phyloP scores from a whole-genome alignment of 2,797 vertebrate species.

The Erethizon dorsatum region DNA sequence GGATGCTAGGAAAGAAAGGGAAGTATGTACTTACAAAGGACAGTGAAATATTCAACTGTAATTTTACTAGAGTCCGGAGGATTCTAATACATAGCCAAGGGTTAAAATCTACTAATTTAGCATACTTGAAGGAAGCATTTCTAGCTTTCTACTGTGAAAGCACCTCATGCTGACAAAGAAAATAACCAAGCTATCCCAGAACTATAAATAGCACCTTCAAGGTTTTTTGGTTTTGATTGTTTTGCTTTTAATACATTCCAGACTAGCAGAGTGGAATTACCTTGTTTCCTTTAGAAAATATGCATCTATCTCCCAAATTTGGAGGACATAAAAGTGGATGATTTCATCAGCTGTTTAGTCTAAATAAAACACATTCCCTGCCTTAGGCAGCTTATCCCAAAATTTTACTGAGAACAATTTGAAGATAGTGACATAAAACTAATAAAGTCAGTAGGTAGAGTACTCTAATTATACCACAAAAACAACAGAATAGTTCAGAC shows the following conservation, averaged over 20 bases:
- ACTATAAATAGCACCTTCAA: background rate
- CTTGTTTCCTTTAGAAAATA: slow-evolving; percentile 63
- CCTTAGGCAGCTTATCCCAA: slow-evolving; percentile 58
- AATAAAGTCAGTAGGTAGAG: slow-evolving; percentile 63
- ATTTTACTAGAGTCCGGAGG: background rate
- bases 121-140: background rate
- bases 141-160: slow-evolving; percentile 26
- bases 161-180: slow-evolving; percentile 9
- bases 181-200: background rate
- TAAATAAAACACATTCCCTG: slow-evolving; percentile 11
- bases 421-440: slow-evolving; percentile 71
- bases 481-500: slow-evolving; percentile 56
- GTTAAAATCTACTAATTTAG: background rate
- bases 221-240: background rate
- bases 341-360: slow-evolving; percentile 47
- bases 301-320: background rate
- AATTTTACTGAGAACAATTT: slow-evolving; percentile 67
- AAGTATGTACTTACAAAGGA: background rate
- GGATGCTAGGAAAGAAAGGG: background rate
- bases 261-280: slow-evolving; percentile 7
- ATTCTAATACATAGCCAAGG: background rate
- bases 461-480: slow-evolving; percentile 73
- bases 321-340: slow-evolving; percentile 36
- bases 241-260: slow-evolving; percentile 25
- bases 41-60: background rate